Evolutionary conservation across 2,797 vertebrate genomes (phyloP).

Genomic region (Hydrophis major): DNA sequence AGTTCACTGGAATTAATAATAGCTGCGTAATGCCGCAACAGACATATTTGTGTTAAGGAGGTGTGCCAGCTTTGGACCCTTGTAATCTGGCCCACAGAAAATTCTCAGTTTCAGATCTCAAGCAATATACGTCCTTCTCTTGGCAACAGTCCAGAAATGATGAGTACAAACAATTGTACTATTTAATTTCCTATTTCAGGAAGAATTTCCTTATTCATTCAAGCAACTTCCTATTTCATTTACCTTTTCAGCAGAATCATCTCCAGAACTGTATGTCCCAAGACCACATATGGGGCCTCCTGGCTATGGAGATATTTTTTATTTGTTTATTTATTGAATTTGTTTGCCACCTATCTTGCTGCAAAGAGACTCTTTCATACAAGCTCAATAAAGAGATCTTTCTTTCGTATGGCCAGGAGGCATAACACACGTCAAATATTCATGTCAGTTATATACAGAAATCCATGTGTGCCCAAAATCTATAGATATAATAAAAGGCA

Average conservation of each 20-base stretch:
- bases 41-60: background rate
- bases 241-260: background rate
- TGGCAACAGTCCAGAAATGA: background rate
- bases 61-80: background rate
- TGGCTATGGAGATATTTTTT: background rate
- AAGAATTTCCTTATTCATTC: background rate
- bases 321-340: background rate
- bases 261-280: background rate
- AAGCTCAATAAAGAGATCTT: background rate
- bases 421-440: background rate
- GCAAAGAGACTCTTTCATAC: background rate
- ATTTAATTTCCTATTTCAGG: background rate
- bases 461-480: background rate
- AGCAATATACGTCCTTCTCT: background rate
- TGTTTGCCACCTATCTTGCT: background rate
- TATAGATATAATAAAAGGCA: background rate
- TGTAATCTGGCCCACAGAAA: background rate
- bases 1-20: background rate
- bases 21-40: background rate
- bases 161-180: background rate
- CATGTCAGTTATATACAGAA: background rate
- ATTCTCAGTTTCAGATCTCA: background rate
- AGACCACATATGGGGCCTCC: background rate
- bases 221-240: background rate
- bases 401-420: background rate